phyloP scores from a whole-genome alignment of 64 coral and sea anemone species.

The Dendrophyllia cribrosa region DNA sequence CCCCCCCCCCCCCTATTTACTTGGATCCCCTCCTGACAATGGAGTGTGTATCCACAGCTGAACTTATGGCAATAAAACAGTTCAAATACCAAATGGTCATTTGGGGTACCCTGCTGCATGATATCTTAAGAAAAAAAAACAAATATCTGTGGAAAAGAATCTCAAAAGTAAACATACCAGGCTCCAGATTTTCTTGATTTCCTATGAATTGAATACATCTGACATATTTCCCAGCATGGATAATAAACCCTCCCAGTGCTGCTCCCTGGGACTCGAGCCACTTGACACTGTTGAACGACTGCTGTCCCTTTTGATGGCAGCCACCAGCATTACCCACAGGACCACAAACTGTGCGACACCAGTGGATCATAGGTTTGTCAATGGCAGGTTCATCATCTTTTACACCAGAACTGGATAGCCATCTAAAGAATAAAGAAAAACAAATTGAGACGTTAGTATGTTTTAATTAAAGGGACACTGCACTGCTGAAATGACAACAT shows the following conservation, averaged over 20 bases:
- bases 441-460: not conserved
- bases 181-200: conserved; percentile 14
- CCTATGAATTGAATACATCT: conserved; percentile 83
- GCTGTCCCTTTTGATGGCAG: conserved; percentile 58
- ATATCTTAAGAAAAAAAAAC: too few species aligned
- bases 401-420: conserved; percentile 55
- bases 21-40: too few species aligned
- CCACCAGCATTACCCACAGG: conserved; percentile 85
- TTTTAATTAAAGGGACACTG: too few species aligned
- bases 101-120: too few species aligned
- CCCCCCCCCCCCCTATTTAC: too few species aligned
- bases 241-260: conserved; percentile 58
- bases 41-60: too few species aligned
- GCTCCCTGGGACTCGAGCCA: conserved; percentile 69
- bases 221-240: conserved; percentile 74
- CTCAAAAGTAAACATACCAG: too few species aligned
- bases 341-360: conserved; percentile 76
- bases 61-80: too few species aligned
- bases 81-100: too few species aligned
- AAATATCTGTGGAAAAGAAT: too few species aligned
- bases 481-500: too few species aligned
- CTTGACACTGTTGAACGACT: conserved; percentile 73
- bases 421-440: conserved; percentile 30
- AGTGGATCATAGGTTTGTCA: conserved; percentile 72
- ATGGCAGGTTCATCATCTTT: conserved; percentile 35